Base-by-base conservation (phyloP, 2,888 invertebrate species). In the Acleris sparsana region DNA sequence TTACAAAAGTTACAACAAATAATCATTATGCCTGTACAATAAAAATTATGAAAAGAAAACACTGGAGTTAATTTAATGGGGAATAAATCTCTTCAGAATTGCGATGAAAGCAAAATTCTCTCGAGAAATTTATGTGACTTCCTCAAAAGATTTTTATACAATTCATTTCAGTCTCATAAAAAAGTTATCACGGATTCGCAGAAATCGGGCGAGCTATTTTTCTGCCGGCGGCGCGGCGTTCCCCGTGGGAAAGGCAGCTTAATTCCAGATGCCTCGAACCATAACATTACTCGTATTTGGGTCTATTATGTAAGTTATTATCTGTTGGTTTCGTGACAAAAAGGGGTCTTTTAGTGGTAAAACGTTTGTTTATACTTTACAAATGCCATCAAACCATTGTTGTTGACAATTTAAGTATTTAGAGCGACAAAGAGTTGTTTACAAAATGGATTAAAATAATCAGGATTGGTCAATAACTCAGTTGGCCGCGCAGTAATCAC, bases 101-200 rank as follows among this genome's bases (percentile, higher is more conserved):
- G 84, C 83, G 83, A 83, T 78, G 84, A 86, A 87, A 87, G 84
- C 82, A 82, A 84, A 82, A 87, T 82, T 84, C 83, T 82, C 81
- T 75, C 74, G 80, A 85, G 83, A 83, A 86, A 83, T 88, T 88
- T 87, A 84, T 84, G 85, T 83, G 86, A 85, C 82, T 87, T 80
- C 80, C 82, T 88, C 85, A 86, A 88, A 88, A 88, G 87, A 86
- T 87, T 88, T 66, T 88, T 85, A 85, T 86, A 88, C 87, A 89
- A 89, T 89, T 88, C 87, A 89, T 89, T 89, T 87, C 84, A 82
- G 84, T 82, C 82, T 84, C 86, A 87, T 89, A 90, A 89, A 89
- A 89, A 90, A 88, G 87, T 89, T 89, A 89, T 88, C 87, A 86
- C 85, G 81, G 81, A 87, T 89, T 89, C 88, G 84, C 86, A 88